Conservation (phyloP, 2,888 invertebrate genomes). For the Euzetes globulus region DNA sequence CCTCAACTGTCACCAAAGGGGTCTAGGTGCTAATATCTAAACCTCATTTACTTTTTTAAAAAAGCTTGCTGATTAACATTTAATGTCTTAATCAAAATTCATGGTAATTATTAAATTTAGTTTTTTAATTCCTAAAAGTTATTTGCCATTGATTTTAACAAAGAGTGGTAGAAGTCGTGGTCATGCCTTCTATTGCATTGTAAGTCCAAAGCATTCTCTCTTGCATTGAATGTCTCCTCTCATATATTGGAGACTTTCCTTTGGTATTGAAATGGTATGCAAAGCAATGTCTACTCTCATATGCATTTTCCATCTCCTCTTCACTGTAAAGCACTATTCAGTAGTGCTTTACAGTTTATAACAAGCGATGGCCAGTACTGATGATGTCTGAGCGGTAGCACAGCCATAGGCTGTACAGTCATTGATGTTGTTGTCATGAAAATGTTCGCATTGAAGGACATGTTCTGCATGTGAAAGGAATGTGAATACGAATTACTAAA, state of each 20-base stretch:
- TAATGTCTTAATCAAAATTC: too few species aligned
- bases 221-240: neutral
- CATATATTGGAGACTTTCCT: neutral
- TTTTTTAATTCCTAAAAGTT: too few species aligned
- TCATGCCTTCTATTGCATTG: neutral
- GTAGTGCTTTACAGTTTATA: neutral
- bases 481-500: conserved; percentile 10
- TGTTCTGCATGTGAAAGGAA: conserved; percentile 25
- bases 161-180: too few species aligned
- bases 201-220: neutral
- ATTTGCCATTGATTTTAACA: too few species aligned
- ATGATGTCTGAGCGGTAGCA: neutral
- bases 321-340: neutral
- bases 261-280: conserved; percentile 20
- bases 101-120: too few species aligned
- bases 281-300: conserved; percentile 13
- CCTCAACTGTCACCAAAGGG: neutral
- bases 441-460: neutral
- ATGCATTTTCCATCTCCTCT: conserved; percentile 22
- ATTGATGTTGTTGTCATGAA: conserved; percentile 16
- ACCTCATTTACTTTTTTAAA: too few species aligned
- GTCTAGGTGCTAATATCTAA: too few species aligned
- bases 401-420: neutral
- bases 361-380: conserved; percentile 25
- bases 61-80: too few species aligned